Evolutionary conservation across 2,113 vertebrate species (phyloP), one percentile per base, ranked within the genome.

Genomic region (Apodemus sylvaticus): DNA sequence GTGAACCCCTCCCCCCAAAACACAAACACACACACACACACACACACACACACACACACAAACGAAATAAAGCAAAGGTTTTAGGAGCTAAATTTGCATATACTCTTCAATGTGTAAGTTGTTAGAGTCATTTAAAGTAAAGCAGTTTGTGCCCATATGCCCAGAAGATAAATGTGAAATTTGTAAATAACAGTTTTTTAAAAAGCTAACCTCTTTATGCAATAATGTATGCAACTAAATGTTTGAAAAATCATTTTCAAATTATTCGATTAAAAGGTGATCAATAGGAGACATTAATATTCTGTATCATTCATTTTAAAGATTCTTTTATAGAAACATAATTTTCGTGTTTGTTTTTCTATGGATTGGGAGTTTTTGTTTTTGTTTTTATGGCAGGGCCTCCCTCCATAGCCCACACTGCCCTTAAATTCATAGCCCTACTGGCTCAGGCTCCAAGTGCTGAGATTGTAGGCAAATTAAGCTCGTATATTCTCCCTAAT

Each of bases 221-320:
- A 48, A 48, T 48, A 48, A 95, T 86, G 34, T 79, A 20, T n/a
- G 2, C 85, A 89, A 87, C 66, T 88, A 64, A 70, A 71, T 86
- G 85, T 62, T 53, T 42, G 3, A 60, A 76, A 83, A 83, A 83
- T 45, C 5, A 66, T 51, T 89, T 89, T 34, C 14, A 93, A 77
- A 64, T 95, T 45, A 64, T 55, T 90, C 78, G 31, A 91, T 89
- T 55, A 82, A 94, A 83, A 85, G 24, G 9, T 48, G 86, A 76
- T 45, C 34, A 60, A 62, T 17, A 89, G 58, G 48, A 26, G 76
- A 90, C 0, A 17, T 22, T 77, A 74, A 36, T n/a, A 81, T 96
- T 85, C 66, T 77, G 91, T 34, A 71, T 89, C 78, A 42, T 20
- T 58, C 17, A 77, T 81, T 86, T 58, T 93, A 89, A 51, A 86